phyloP scores from a whole-genome alignment of 2,113 vertebrate species.

The Sinocyclocheilus maitianheensis region DNA sequence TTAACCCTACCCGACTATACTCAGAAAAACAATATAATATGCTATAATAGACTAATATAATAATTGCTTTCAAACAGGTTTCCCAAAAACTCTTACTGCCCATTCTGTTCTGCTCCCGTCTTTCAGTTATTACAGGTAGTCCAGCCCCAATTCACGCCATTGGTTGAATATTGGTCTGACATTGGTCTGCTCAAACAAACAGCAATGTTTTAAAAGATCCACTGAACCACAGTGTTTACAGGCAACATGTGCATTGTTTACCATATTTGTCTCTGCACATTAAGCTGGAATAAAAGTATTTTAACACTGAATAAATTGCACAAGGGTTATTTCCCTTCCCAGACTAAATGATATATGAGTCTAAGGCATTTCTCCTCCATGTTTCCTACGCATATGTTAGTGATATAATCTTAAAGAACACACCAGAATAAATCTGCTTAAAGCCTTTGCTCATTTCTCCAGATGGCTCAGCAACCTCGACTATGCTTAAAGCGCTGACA shows the following conservation, averaged over 20 bases:
- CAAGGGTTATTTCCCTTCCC: conserved; percentile 1
- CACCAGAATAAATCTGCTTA: conserved; percentile 61
- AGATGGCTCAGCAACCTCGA: conserved; percentile 41
- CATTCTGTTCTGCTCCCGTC: too few species aligned
- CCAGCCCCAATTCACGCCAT: neutral
- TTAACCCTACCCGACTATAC: too few species aligned
- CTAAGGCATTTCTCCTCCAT: neutral
- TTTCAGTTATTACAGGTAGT: too few species aligned
- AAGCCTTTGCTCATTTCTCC: conserved; percentile 36
- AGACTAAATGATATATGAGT: conserved; percentile 20
- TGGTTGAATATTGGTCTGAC: too few species aligned
- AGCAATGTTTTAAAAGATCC: neutral
- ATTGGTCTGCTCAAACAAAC: neutral
- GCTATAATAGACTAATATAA: too few species aligned
- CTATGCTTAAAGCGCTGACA: conserved; percentile 34
- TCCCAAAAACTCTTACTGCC: too few species aligned
- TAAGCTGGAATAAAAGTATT: neutral
- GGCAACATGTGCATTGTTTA: neutral
- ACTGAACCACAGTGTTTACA: neutral
- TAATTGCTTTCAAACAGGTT: too few species aligned
- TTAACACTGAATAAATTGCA: neutral
- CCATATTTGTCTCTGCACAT: neutral
- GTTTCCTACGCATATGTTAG: conserved; percentile 58
- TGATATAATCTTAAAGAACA: conserved; percentile 58
- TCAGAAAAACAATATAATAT: too few species aligned